Conservation (phyloP, 2,888 invertebrate genomes). For the Andrena haemorrhoa region DNA sequence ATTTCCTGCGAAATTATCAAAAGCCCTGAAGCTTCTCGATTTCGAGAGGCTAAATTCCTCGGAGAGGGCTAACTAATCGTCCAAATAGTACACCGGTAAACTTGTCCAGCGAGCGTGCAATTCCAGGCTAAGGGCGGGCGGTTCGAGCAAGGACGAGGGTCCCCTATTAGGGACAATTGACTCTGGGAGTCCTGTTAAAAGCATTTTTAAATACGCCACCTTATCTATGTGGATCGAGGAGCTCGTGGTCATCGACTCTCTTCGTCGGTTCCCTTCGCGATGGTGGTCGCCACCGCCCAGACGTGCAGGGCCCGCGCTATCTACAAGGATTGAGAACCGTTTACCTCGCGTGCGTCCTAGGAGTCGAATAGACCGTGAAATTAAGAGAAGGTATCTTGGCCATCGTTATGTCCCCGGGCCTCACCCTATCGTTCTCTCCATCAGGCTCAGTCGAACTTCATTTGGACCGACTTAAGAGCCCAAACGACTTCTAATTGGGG, state of each 20-base stretch:
- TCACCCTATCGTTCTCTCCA: slow-evolving; percentile 62
- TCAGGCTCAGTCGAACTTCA: slow-evolving; percentile 74
- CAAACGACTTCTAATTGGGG: slow-evolving; percentile 82
- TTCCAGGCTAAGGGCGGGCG: not conserved
- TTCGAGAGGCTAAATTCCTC: slow-evolving; percentile 54
- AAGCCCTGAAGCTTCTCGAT: slow-evolving; percentile 34
- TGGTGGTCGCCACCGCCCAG: slow-evolving; percentile 35
- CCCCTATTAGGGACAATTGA: slow-evolving; percentile 76
- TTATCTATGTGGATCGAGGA: slow-evolving; percentile 81
- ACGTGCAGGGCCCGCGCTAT: slow-evolving; percentile 4
- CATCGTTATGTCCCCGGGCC: slow-evolving; percentile 62
- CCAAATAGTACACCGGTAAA: slow-evolving; percentile 42
- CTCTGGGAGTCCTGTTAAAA: slow-evolving; percentile 75
- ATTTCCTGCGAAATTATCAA: slow-evolving; percentile 1
- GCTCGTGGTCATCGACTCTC: slow-evolving; percentile 55
- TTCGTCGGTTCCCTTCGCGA: slow-evolving; percentile 18
- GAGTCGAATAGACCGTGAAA: slow-evolving; percentile 59
- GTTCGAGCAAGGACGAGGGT: slow-evolving; percentile 66
- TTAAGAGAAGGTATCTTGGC: slow-evolving; percentile 57
- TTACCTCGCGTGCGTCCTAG: slow-evolving; percentile 37
- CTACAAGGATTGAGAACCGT: slow-evolving; percentile 15
- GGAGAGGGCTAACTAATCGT: slow-evolving; percentile 58
- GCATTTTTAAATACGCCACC: slow-evolving; percentile 81
- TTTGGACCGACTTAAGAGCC: slow-evolving; percentile 74
- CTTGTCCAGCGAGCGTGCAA: slow-evolving; percentile 19